Percentiles rank a stretch among this genome's conserved stretches.
These are phyloP conservation scores for Xenentodon cancila DNA, from an alignment of 2,797 vertebrate genomes.

Conservation along the genomic window DNA sequence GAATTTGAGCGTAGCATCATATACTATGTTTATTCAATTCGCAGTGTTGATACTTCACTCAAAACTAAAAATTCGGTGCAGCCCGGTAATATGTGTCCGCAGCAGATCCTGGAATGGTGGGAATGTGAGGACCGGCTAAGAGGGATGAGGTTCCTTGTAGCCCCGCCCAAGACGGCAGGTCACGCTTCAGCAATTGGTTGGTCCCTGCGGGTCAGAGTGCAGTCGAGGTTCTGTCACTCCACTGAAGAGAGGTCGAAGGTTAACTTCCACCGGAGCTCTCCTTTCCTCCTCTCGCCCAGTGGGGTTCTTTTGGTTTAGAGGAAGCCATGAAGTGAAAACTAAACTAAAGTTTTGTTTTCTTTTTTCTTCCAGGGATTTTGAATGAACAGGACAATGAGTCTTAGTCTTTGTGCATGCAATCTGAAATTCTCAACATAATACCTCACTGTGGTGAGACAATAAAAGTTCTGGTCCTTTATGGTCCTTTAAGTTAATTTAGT, in stretches of 20 bases:
- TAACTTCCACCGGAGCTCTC: conserved; percentile 74
- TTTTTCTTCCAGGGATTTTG: conserved; percentile 12
- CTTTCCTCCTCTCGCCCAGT: conserved; percentile 66
- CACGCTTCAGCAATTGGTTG: conserved; percentile 74
- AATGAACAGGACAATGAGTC: conserved; percentile 2
- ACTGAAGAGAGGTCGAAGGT: conserved; percentile 77
- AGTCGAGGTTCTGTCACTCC: conserved; percentile 77
- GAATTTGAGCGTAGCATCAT: too few species aligned
- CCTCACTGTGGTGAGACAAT: neutral
- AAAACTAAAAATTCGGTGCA: too few species aligned
- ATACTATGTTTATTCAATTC: too few species aligned
- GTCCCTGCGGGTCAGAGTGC: conserved; percentile 75
- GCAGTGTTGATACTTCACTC: too few species aligned
- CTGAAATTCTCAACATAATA: conserved; percentile 2
- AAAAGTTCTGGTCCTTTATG: neutral
- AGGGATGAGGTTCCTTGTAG: conserved; percentile 25
- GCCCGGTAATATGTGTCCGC: conserved; percentile 55
- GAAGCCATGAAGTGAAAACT: conserved; percentile 25
- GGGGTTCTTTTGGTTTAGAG: conserved; percentile 50
- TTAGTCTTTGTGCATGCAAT: neutral
- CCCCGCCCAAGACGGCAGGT: conserved; percentile 67
- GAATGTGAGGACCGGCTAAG: conserved; percentile 60
- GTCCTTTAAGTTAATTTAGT: too few species aligned
- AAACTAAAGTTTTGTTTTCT: conserved; percentile 11
- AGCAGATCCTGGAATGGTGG: conserved; percentile 69